Base-by-base conservation (phyloP, 2,888 invertebrate species). In the Brachyptera putata region DNA sequence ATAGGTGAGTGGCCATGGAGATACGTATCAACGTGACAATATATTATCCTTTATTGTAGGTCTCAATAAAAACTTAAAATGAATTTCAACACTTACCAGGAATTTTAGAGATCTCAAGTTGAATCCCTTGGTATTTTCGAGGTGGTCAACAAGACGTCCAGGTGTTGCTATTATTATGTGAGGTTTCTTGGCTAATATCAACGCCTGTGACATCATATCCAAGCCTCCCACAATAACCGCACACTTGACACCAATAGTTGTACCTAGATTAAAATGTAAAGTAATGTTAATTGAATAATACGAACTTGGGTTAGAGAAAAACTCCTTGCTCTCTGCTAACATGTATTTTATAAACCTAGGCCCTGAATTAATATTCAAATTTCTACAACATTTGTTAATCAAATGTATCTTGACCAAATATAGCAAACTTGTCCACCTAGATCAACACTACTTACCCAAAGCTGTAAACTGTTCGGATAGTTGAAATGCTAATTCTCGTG, bases 401-500 rank as follows among this genome's bases (percentile, higher is more conserved):
- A n/a, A n/a, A n/a, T n/a, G n/a, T n/a, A n/a, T n/a, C n/a, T n/a
- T n/a, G n/a, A n/a, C n/a, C n/a, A n/a, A n/a, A n/a, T n/a, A n/a
- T n/a, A n/a, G n/a, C n/a, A n/a, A n/a, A n/a, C n/a, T n/a, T n/a
- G n/a, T n/a, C n/a, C n/a, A n/a, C n/a, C n/a, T n/a, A n/a, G 67
- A 48, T 67, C 67, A 30, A 43, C 25, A 61, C 37, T n/a, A 24
- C 75, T 78, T 76, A 89, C 91, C 98, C 63, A 99, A 79, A 2
- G 98, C 98, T 74, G 96, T 94, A 79, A 99, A 95, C 72, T 99
- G 99, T 76, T 99, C 98, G 0, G 93, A 90, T 71, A 99, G 99
- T 76, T 99, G 99, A 74, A 95, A 95, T 2, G 99, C 99, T 69
- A 99, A 78, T 76, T 99, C 99, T 75, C 99, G 83, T 0, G 99